A percentile compares a stretch with the other conserved stretches of the same genome.
phyloP scores from a whole-genome alignment of 2,113 vertebrate genomes.

The Eira barbara region DNA sequence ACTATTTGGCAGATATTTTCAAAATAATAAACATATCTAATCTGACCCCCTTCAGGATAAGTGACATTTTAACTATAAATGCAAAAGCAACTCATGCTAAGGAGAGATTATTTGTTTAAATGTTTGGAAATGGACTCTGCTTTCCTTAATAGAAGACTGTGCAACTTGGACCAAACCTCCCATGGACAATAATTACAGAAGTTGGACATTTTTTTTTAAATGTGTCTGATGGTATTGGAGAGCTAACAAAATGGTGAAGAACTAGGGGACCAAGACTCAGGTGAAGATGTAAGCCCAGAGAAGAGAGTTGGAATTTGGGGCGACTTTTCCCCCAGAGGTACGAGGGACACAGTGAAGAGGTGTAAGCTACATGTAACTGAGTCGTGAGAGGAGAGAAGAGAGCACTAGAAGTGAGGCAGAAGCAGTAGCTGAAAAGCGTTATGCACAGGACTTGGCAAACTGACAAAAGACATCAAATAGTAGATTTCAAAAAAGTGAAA shows the following conservation, averaged over 20 bases:
- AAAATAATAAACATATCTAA: conserved; percentile 10
- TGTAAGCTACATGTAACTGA: neutral
- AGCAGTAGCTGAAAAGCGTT: neutral
- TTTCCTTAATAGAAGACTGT: neutral
- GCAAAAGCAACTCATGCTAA: neutral
- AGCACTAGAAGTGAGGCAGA: neutral
- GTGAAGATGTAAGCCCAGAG: neutral
- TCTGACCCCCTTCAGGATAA: neutral
- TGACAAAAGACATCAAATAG: neutral
- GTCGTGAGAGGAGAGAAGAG: neutral
- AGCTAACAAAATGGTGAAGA: neutral
- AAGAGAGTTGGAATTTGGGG: neutral
- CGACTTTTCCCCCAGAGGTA: neutral
- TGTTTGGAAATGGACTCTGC: neutral
- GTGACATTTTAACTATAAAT: conserved; percentile 11
- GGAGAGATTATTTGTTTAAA: neutral
- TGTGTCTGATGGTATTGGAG: neutral
- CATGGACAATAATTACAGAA: neutral
- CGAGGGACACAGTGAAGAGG: neutral
- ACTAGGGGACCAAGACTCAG: neutral
- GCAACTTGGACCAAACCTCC: neutral
- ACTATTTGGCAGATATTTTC: neutral
- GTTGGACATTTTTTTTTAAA: neutral
- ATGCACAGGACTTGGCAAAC: neutral
- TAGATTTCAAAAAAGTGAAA: neutral